Evolutionary conservation across 2,113 vertebrate genomes (phyloP).

Genomic region (Notothenia rossii): DNA sequence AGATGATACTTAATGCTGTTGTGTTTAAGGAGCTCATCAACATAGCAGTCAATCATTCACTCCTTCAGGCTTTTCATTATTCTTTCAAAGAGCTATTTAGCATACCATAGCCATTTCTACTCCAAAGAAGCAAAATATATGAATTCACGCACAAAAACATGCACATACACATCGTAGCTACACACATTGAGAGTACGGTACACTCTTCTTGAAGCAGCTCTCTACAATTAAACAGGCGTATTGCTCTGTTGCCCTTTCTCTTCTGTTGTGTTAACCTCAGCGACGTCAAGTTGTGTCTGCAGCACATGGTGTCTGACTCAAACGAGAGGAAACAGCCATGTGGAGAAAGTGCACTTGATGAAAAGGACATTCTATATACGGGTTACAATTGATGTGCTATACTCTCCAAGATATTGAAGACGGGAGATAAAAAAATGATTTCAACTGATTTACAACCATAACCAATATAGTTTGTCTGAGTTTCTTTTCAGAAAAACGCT

Average conservation of each 20-base stretch:
- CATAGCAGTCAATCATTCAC: slow-evolving; percentile 28
- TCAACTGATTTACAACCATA: neutral
- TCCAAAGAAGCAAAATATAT: neutral
- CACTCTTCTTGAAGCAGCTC: neutral
- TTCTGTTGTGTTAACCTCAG: neutral
- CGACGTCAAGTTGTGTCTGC: neutral
- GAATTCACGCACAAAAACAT: neutral
- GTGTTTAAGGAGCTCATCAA: slow-evolving; percentile 33
- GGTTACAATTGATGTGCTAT: neutral
- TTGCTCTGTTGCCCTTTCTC: neutral
- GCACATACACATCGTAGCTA: neutral
- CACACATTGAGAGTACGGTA: neutral
- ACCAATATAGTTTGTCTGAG: neutral
- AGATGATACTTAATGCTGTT: slow-evolving; percentile 3
- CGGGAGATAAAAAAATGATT: neutral
- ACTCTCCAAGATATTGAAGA: neutral
- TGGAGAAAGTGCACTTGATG: neutral
- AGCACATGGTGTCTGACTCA: neutral
- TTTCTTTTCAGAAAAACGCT: slow-evolving; percentile 1
- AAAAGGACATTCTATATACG: slow-evolving; percentile 11
- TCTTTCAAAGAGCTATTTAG: slow-evolving; percentile 17
- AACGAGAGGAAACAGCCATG: neutral
- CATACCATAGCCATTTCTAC: neutral
- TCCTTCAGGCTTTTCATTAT: slow-evolving; percentile 27
- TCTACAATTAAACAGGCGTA: slow-evolving; percentile 1